Evolutionary conservation across 1,140 invertebrate genomes (phyloP), one percentile per base, ranked within the genome.

Genomic region (Dufourea novaeangliae): DNA sequence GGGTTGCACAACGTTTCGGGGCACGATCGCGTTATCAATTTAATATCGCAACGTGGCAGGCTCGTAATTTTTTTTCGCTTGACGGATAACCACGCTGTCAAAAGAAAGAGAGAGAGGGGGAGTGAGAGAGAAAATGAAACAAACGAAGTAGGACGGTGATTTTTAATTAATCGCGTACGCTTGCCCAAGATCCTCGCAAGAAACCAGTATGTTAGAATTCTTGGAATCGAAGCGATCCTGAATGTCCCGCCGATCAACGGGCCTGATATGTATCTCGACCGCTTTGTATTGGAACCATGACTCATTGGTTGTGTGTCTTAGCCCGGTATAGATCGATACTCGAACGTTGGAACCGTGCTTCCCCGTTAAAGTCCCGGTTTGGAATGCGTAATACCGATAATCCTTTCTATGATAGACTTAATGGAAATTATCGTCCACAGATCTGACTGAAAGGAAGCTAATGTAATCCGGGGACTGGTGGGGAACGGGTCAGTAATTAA

Each of bases 211-310:
- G 25, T 29, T 2, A 25, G 52, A 61, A 61, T 61, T 61, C 59
- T n/a, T 39, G 59, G 59, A 61, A 61, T 61, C 29, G 57, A 20
- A n/a, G 11, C 59, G 27, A 37, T 61, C 59, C 59, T 34, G 59
- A 61, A 37, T 61, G 37, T 56, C 29, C n/a, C 20, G 7, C 20
- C 29, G 59, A 61, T 61, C 59, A 20, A 8, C 34, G 10, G 32
- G 8, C 34, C 34, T 12, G 34, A 61, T 61, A 20, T 61, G 32
- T 61, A 59, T 8, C 59, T 61, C 39, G 22, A 61, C 39, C 34
- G 14, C 32, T 34, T 10, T 34, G 57, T 34, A 20, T 22, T 10
- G 32, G 4, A 25, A 8, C n/a, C 59, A 34, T 61, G 59, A 61
- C 59, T 61, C 59, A 61, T 22, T 1, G 32, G n/a, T n/a, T n/a